Evolutionary conservation across 2,113 vertebrate species (phyloP), one percentile per base, ranked within the genome.

Genomic region (Nannobrachium achirus): DNA sequence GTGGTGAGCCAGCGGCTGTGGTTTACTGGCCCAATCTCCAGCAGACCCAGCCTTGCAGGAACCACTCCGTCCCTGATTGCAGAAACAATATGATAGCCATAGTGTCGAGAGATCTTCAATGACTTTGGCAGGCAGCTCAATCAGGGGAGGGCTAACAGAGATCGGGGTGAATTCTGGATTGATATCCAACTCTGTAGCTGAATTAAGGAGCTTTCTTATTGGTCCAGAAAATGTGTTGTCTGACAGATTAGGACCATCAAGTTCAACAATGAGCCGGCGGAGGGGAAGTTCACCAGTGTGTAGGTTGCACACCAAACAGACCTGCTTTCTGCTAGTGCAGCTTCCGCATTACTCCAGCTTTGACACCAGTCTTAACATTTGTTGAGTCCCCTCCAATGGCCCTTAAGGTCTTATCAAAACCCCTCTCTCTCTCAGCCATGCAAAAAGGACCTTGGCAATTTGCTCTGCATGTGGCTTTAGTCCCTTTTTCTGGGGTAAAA

Each of bases 181-280:
- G 14, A 48, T 63, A 25, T 63, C 44, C 44, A 63, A 25, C 16
- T 63, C 60, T 49, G 60, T 50, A 33, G 60, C 44, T 33, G 18
- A 63, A 63, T 63, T 44, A 63, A 63, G 44, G 60, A 49, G 20
- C 45, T 63, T 62, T 62, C 59, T 42, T 44, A 42, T n/a, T n/a
- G n/a, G n/a, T n/a, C n/a, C n/a, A n/a, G n/a, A n/a, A n/a, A n/a
- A n/a, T n/a, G n/a, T n/a, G n/a, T n/a, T n/a, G n/a, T n/a, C n/a
- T n/a, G n/a, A n/a, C n/a, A n/a, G n/a, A n/a, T n/a, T n/a, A n/a
- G 39, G 38, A 9, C 57, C 16, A 45, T 59, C 57, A 44, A 59
- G 57, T n/a, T 63, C 16, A 63, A 49, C n/a, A n/a, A n/a, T n/a
- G n/a, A n/a, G n/a, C n/a, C n/a, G n/a, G n/a, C n/a, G n/a, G n/a